These are phyloP conservation scores for Hycleus phaleratus DNA, from an alignment of 1,140 invertebrate genomes.

Conservation along the genomic window DNA sequence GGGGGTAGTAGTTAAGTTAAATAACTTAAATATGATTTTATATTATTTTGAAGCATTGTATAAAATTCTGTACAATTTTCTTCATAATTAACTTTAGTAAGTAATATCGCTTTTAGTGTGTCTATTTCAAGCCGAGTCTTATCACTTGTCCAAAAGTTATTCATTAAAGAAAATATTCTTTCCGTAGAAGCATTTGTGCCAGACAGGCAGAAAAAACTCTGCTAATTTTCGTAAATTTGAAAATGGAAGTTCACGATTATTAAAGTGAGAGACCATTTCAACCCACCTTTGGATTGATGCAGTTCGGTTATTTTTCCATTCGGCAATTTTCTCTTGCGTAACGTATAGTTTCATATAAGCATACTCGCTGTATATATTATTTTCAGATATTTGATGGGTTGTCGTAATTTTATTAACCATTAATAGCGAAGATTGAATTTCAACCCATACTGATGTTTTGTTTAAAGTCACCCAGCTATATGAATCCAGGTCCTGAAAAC, in stretches of 20 bases:
- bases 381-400: constrained; percentile 8
- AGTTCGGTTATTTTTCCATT: constrained; percentile 12
- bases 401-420: not conserved
- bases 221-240: constrained; percentile 11
- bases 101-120: not conserved
- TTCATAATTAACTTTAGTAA: too few relatives aligned
- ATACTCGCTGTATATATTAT: constrained; percentile 4
- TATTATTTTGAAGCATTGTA: too few relatives aligned
- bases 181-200: not conserved
- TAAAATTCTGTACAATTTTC: too few relatives aligned
- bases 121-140: not conserved
- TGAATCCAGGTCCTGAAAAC: not conserved
- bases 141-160: not conserved
- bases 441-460: not conserved
- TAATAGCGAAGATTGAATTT: not conserved
- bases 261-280: constrained; percentile 6
- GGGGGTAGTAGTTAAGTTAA: too few relatives aligned
- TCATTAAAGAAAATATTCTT: not conserved
- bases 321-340: constrained; percentile 1
- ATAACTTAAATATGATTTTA: too few relatives aligned
- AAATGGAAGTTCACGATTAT: constrained; percentile 8
- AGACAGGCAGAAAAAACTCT: constrained; percentile 13
- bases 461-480: not conserved
- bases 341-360: not conserved
- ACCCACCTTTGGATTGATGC: constrained; percentile 4